Percentiles rank a stretch among this genome's conserved stretches.
phyloP scores from a whole-genome alignment of 2,113 vertebrate genomes.

The Bucco capensis region DNA sequence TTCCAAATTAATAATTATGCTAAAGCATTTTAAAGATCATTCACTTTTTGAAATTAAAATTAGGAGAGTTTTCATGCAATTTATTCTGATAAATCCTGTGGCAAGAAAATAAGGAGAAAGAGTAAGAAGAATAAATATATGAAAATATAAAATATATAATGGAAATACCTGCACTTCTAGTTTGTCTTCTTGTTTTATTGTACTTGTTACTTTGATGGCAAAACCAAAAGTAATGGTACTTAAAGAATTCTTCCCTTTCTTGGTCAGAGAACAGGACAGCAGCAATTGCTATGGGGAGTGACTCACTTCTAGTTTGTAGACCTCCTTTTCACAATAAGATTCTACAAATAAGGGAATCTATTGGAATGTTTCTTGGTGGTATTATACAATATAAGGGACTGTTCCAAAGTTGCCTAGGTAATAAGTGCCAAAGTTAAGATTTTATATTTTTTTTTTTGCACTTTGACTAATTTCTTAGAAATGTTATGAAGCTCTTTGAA shows the following conservation, averaged over 20 bases:
- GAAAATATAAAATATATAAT: not conserved
- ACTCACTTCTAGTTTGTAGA: not conserved
- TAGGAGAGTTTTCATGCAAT: not conserved
- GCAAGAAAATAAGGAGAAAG: not conserved
- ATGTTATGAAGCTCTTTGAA: not conserved
- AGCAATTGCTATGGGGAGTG: not conserved
- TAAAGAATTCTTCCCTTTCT: not conserved
- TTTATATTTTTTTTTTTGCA: not conserved
- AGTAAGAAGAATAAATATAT: not conserved
- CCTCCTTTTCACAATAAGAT: not conserved
- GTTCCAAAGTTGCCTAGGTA: not conserved
- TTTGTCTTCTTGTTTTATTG: not conserved
- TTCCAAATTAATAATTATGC: not conserved
- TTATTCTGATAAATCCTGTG: not conserved
- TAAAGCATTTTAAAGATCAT: not conserved
- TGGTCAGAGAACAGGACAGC: not conserved
- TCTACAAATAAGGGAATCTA: not conserved
- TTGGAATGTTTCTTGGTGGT: not conserved
- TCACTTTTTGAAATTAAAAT: too few relatives aligned
- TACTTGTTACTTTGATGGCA: not conserved
- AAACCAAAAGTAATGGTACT: not conserved
- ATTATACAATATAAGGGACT: rapidly evolving
- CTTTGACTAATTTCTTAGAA: not conserved
- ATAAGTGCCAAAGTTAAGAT: not conserved
- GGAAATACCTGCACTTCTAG: not conserved